Conservation (phyloP, 2,113 vertebrate genomes). For the Hemicordylus capensis region DNA sequence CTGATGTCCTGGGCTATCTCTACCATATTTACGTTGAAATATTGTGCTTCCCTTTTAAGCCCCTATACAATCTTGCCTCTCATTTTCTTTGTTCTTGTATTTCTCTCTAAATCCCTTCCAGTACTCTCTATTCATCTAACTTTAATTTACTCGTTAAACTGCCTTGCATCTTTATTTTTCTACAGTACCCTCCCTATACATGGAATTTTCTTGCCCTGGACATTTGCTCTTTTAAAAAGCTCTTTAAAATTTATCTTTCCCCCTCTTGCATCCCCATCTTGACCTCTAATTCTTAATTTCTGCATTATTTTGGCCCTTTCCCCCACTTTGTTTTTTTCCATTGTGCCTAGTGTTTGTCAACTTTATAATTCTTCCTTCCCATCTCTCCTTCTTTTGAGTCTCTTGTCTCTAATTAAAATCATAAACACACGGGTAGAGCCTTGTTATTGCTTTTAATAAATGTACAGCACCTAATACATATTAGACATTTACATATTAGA, state of each 20-base stretch:
- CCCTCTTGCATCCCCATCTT: neutral
- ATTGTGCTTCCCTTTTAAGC: neutral
- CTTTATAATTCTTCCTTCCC: neutral
- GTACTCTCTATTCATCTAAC: neutral
- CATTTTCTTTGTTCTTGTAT: neutral
- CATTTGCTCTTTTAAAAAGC: neutral
- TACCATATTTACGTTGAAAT: neutral
- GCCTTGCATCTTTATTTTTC: neutral
- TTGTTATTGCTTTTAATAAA: neutral
- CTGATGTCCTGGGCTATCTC: neutral
- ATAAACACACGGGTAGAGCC: neutral
- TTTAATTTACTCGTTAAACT: neutral
- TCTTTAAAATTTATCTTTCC: neutral
- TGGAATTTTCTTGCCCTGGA: no score
- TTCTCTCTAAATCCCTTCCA: neutral
- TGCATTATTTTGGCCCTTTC: no score
- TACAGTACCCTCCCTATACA: no score
- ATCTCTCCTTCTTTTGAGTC: neutral
- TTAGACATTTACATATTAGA: neutral
- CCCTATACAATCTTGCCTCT: neutral
- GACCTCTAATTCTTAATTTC: neutral
- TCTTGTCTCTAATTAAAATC: neutral
- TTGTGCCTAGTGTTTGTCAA: neutral
- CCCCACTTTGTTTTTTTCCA: neutral
- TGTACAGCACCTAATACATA: neutral